phyloP scores from a whole-genome alignment of 64 coral and sea anemone species.

The Hydrozoanthus tunicans region DNA sequence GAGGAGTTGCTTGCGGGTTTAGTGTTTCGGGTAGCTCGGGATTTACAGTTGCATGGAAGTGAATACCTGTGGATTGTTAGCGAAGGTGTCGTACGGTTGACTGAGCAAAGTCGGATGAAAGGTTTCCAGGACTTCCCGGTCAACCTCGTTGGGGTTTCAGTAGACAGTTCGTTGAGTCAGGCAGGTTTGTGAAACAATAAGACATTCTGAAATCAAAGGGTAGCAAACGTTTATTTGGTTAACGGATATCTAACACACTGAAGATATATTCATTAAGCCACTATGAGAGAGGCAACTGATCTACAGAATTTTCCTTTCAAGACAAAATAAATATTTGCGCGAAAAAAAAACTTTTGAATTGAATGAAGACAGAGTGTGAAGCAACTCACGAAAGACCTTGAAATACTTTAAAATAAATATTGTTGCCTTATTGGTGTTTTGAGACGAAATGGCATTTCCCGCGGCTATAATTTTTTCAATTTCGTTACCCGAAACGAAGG shows the following conservation, averaged over 20 bases:
- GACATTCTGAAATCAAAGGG: no score
- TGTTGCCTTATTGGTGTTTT: no score
- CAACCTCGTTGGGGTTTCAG: constrained; percentile 10
- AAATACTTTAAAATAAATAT: no score
- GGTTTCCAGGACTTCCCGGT: neutral
- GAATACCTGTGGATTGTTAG: constrained; percentile 50
- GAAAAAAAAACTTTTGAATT: neutral
- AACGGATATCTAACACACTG: no score
- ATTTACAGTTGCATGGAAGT: constrained; percentile 3
- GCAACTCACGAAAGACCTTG: no score
- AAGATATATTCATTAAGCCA: neutral
- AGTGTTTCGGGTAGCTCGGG: constrained; percentile 9
- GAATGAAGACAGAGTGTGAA: neutral
- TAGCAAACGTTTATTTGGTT: neutral
- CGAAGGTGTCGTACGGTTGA: neutral
- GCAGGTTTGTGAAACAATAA: neutral
- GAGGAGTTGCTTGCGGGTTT: neutral
- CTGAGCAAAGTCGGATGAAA: neutral
- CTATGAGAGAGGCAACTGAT: no score
- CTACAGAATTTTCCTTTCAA: no score
- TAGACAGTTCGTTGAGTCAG: neutral
- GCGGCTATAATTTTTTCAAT: no score
- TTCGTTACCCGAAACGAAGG: no score
- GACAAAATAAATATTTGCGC: no score
- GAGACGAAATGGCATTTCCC: no score